A percentile compares a stretch with the other conserved stretches of the same genome.
Conservation (phyloP, 2,113 vertebrate genomes). For the Narcine bancroftii region DNA sequence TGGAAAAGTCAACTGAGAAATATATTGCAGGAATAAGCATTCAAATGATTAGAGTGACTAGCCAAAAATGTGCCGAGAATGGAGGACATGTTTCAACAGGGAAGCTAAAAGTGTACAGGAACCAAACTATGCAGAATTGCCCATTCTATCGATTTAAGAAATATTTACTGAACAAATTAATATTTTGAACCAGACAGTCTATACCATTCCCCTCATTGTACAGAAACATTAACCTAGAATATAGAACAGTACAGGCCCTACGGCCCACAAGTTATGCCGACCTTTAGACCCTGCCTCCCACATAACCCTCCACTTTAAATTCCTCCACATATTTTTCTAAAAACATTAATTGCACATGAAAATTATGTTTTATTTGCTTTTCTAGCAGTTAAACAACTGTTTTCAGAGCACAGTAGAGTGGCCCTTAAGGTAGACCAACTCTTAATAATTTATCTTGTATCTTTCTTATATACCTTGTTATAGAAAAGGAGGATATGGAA, state of each 20-base stretch:
- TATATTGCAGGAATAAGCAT: not conserved
- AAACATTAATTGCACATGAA: not conserved
- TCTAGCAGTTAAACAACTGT: not conserved
- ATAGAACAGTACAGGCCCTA: no score
- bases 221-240: no score
- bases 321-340: not conserved
- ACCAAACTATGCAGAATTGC: not conserved
- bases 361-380: not conserved
- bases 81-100: not conserved
- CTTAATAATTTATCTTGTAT: not conserved
- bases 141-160: not conserved
- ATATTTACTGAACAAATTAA: not conserved
- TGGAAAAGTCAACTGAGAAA: not conserved
- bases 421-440: not conserved
- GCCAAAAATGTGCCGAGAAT: not conserved
- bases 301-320: no score
- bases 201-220: not conserved
- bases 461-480: not conserved
- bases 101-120: not conserved
- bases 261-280: no score
- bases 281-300: no score
- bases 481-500: no score
- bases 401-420: not conserved
- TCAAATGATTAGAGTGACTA: not conserved
- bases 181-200: not conserved